Conservation (phyloP, 2,888 invertebrate species). For the Coleophora deauratella region DNA sequence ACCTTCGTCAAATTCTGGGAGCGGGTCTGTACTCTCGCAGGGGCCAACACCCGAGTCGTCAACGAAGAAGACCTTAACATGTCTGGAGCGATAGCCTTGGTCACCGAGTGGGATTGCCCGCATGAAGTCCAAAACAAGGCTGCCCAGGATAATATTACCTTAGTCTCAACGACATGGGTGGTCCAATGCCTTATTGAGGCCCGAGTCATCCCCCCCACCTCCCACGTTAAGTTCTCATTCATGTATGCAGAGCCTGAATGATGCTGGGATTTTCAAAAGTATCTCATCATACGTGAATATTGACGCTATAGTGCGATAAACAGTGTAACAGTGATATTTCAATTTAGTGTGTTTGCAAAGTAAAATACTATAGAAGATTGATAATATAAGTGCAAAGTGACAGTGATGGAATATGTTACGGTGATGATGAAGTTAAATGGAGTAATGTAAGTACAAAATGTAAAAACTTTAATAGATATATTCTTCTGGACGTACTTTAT, state of each 20-base stretch:
- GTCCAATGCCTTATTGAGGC: slow-evolving; percentile 80
- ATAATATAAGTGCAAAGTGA: too few relatives aligned
- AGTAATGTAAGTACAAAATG: slow-evolving; percentile 5
- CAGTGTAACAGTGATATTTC: slow-evolving; percentile 26
- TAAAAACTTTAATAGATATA: too few relatives aligned
- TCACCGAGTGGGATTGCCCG: slow-evolving; percentile 78
- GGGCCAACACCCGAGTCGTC: slow-evolving; percentile 62
- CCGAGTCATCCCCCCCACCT: slow-evolving; percentile 57
- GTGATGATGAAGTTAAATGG: slow-evolving; percentile 8
- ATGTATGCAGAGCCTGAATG: slow-evolving; percentile 70
- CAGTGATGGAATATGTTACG: background rate
- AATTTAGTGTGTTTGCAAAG: background rate
- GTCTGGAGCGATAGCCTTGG: slow-evolving; percentile 62
- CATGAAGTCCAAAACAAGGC: slow-evolving; percentile 71
- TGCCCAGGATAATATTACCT: slow-evolving; percentile 72
- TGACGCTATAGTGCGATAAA: slow-evolving; percentile 52
- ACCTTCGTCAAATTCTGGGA: slow-evolving; percentile 76
- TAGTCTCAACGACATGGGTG: slow-evolving; percentile 81
- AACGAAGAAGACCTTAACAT: slow-evolving; percentile 63
- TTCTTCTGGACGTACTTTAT: too few relatives aligned
- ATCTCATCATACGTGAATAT: slow-evolving; percentile 66
- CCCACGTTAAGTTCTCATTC: slow-evolving; percentile 69
- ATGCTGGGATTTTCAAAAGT: slow-evolving; percentile 66
- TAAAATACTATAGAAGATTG: too few relatives aligned
- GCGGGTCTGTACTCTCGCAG: slow-evolving; percentile 73